Conservation (phyloP, 2,797 vertebrate genomes). For the Phoeniculus purpureus region DNA sequence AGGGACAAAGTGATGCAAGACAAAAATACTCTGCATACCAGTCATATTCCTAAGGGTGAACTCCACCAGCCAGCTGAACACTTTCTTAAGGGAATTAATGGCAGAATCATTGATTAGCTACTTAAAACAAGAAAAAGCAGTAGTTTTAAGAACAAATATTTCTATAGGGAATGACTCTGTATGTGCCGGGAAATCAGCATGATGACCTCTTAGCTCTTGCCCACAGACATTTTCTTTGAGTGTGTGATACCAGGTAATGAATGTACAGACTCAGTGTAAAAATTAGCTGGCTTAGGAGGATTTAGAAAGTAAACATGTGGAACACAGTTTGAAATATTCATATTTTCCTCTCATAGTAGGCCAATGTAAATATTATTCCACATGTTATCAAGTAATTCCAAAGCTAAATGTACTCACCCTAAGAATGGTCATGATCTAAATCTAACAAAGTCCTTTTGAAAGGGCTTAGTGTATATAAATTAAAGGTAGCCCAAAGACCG, state of each 20-base stretch:
- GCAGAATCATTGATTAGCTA: background rate
- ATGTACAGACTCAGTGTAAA: constrained; percentile 54
- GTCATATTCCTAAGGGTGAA: background rate
- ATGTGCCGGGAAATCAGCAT: constrained; percentile 9
- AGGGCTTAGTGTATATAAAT: background rate
- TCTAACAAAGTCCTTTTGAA: constrained; percentile 40
- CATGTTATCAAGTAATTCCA: constrained; percentile 74
- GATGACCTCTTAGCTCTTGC: constrained; percentile 34
- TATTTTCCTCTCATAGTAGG: constrained; percentile 65
- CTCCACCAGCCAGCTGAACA: background rate
- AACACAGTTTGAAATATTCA: constrained; percentile 72
- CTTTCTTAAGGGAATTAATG: background rate
- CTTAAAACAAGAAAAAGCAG: constrained; percentile 11
- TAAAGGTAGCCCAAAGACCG: constrained; percentile 27
- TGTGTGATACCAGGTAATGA: constrained; percentile 50
- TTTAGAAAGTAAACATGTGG: constrained; percentile 74
- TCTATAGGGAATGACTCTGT: constrained; percentile 11
- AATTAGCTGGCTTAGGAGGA: constrained; percentile 72
- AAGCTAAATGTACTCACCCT: constrained; percentile 59
- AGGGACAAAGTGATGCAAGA: background rate
- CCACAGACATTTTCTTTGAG: constrained; percentile 35
- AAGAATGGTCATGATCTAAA: constrained; percentile 61
- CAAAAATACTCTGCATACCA: background rate
- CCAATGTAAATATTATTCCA: constrained; percentile 76
- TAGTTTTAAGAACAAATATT: constrained; percentile 22